Base-by-base conservation (phyloP, 2,797 vertebrate genomes). In the Hyperoplus immaculatus region DNA sequence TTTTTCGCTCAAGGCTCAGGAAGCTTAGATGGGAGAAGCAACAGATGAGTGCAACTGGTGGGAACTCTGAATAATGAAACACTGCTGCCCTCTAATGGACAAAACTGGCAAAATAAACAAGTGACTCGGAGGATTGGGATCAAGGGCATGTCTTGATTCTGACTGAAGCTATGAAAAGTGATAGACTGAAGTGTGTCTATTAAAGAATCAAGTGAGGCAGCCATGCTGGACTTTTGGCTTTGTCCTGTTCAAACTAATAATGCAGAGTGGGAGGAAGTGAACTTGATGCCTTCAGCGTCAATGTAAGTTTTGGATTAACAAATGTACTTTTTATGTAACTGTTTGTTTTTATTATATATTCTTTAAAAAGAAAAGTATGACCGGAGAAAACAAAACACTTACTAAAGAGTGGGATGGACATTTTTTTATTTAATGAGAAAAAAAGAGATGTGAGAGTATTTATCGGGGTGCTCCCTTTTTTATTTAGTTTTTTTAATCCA, bases 391-490 rank as follows among this genome's bases (percentile, higher is more conserved):
- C 51, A 71, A 78, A 83, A 89, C 71, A 84, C 81, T 88, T 89
- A 65, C 60, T 86, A 60, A 80, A 88, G 81, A 90, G 80, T 89
- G 85, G 85, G 83, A 87, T 88, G 81, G 89, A 94, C 81, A 75
- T 92, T 95, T 94, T 29, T 95, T 89, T 96, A 96, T 96, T 96
- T 96, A 95, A 95, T 83, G 80, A 88, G 75, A 70, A 82, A 72
- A 89, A 64, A 92, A 92, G 84, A 90, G 83, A 94, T 89, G 90
- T 90, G 87, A 94, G 89, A 95, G 90, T 95, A 96, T 95, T 95
- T 95, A 96, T 95, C 62, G 65, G 88, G 90, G 84, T 78, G 80
- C 90, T 85, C 90, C 90, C 88, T 89, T 93, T 93, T 92, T 94
- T 91, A 93, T 89, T 89, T 89, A 70, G 90, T 93, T 90, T 55